Evolutionary conservation across 2,113 vertebrate species (phyloP).

Genomic region (Corapipo altera): DNA sequence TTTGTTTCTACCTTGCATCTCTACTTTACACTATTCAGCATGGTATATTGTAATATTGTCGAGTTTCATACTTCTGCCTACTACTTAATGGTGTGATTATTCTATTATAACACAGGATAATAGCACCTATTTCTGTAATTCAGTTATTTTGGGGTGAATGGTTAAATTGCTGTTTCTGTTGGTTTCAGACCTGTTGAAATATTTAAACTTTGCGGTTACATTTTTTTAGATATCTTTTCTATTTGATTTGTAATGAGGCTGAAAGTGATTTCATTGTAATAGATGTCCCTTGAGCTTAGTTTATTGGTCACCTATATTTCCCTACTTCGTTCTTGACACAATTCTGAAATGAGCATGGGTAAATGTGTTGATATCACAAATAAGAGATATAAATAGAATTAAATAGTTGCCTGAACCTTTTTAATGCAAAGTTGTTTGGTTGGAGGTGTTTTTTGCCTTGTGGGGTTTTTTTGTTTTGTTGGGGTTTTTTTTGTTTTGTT

Average conservation of each 20-base stretch:
- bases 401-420: not conserved
- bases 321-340: fast-evolving
- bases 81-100: not conserved
- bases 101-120: not conserved
- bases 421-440: fast-evolving
- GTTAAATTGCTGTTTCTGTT: not conserved
- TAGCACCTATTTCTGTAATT: not conserved
- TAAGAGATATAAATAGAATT: not conserved
- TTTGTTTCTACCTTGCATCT: not conserved
- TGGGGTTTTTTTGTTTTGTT: not conserved
- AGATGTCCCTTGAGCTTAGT: not conserved
- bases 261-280: not conserved
- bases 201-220: not conserved
- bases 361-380: not conserved
- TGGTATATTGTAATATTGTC: not conserved
- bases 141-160: conserved; percentile 5
- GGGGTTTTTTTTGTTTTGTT: not conserved
- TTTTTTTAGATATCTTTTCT: not conserved
- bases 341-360: fast-evolving
- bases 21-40: not conserved
- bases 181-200: not conserved
- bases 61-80: not conserved
- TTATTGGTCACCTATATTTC: not conserved
- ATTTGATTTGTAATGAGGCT: not conserved
- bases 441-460: not conserved